Conservation (phyloP, 2,113 vertebrate genomes). For the Ceratotherium simum region DNA sequence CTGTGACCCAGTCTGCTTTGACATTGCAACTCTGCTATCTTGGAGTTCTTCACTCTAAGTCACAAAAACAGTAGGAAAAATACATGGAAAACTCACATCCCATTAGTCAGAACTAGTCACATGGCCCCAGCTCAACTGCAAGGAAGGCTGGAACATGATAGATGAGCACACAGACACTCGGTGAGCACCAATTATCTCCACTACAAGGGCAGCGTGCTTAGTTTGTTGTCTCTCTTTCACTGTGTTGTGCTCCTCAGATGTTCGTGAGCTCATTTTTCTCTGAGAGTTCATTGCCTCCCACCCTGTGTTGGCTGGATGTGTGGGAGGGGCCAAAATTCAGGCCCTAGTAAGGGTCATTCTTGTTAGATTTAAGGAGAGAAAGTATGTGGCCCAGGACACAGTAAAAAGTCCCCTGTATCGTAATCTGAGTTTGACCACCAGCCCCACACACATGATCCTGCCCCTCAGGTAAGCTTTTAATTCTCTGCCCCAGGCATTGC, state of each 20-base stretch:
- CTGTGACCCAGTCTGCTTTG: neutral
- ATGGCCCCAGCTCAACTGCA: neutral
- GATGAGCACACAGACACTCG: neutral
- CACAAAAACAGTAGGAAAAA: neutral
- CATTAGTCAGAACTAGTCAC: neutral
- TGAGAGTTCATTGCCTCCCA: neutral
- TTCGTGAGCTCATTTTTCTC: neutral
- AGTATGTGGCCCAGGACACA: neutral
- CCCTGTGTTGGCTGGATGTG: neutral
- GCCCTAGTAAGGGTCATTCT: neutral
- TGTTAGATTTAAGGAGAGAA: neutral
- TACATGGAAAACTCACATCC: neutral
- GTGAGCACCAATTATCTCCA: neutral
- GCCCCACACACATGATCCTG: neutral
- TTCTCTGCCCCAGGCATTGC: neutral
- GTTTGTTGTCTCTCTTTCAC: neutral
- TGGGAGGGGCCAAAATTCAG: neutral
- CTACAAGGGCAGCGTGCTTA: neutral
- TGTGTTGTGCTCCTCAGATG: neutral
- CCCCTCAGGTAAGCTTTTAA: neutral
- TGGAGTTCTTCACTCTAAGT: neutral
- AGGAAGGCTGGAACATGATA: neutral
- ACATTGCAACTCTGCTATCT: neutral
- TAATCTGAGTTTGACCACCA: neutral
- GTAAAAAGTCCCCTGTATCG: neutral